A percentile compares a stretch with the other conserved stretches of the same genome.
These are phyloP conservation scores for Eupithecia abbreviata DNA, from an alignment of 2,888 invertebrate species.

Conservation along the genomic window DNA sequence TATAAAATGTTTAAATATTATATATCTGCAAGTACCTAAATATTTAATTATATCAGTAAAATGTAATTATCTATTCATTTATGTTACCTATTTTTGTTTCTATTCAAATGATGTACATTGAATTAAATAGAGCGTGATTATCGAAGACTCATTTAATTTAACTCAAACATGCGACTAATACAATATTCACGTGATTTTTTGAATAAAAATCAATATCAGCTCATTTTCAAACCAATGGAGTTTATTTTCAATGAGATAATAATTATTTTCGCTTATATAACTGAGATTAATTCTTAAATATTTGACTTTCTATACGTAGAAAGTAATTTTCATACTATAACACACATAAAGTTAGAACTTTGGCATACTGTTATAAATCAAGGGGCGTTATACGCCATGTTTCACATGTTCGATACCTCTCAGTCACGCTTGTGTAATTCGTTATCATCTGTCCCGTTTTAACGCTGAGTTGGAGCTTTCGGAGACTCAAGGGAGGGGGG, in stretches of 20 bases:
- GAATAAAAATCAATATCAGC: constrained; percentile 19
- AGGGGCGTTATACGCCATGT: constrained; percentile 85
- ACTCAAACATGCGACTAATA: not conserved
- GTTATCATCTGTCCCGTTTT: constrained; percentile 69
- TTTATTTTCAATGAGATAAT: not conserved
- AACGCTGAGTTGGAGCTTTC: constrained; percentile 69
- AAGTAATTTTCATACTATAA: constrained; percentile 50
- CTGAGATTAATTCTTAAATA: too few relatives aligned
- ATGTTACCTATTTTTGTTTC: too few relatives aligned
- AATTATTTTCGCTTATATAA: not conserved
- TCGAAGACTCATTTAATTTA: not conserved
- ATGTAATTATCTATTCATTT: too few relatives aligned
- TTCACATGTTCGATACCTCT: constrained; percentile 76
- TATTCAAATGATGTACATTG: not conserved
- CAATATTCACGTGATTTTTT: not conserved
- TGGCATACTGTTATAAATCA: constrained; percentile 83
- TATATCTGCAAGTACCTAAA: not conserved
- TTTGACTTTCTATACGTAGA: not conserved
- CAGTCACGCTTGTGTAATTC: constrained; percentile 67
- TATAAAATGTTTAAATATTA: not conserved
- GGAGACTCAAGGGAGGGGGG: constrained; percentile 71
- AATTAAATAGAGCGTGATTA: not conserved
- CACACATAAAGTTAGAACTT: constrained; percentile 81
- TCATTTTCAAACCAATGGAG: constrained; percentile 56
- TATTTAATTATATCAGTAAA: not conserved